Conservation (phyloP, 2,797 vertebrate genomes). For the Cuculus canorus region DNA sequence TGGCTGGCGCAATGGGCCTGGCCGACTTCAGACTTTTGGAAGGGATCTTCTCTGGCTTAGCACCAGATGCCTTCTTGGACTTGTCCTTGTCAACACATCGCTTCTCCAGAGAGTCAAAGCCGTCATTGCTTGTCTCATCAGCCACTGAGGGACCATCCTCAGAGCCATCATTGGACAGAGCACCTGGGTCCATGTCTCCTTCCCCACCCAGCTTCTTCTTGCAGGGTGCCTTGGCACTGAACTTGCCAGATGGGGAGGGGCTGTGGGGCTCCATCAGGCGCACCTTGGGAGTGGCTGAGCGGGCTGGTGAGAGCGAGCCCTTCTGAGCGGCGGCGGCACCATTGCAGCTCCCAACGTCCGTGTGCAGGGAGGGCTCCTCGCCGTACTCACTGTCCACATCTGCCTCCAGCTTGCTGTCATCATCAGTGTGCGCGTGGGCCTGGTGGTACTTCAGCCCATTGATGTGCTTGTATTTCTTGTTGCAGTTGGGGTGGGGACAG, state of each 20-base stretch:
- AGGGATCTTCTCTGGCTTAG: slow-evolving; percentile 90
- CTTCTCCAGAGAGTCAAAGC: slow-evolving; percentile 89
- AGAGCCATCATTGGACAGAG: slow-evolving; percentile 90
- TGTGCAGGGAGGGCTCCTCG: slow-evolving; percentile 89
- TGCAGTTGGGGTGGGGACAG: slow-evolving; percentile 98
- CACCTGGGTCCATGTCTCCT: slow-evolving; percentile 85
- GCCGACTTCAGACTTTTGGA: slow-evolving; percentile 94
- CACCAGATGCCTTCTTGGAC: slow-evolving; percentile 86
- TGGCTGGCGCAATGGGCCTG: slow-evolving; percentile 87
- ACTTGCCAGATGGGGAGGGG: slow-evolving; percentile 91
- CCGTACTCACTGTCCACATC: slow-evolving; percentile 96
- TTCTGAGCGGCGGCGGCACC: slow-evolving; percentile 90
- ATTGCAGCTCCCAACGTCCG: slow-evolving; percentile 90
- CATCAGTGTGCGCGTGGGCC: slow-evolving; percentile 95
- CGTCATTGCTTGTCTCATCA: slow-evolving; percentile 94
- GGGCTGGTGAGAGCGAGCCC: slow-evolving; percentile 92
- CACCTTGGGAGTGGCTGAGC: slow-evolving; percentile 94
- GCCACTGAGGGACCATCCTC: slow-evolving; percentile 92
- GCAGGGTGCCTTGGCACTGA: slow-evolving; percentile 87
- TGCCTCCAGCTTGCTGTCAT: slow-evolving; percentile 92
- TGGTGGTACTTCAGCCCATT: slow-evolving; percentile 99
- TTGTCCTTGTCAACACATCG: slow-evolving; percentile 87
- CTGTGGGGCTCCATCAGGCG: slow-evolving; percentile 93
- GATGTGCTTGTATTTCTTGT: slow-evolving; percentile 99
- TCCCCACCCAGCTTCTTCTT: slow-evolving; percentile 92